These are phyloP conservation scores for Saimiri boliviensis DNA, from an alignment of 2,113 vertebrate species.

Conservation along the genomic window DNA sequence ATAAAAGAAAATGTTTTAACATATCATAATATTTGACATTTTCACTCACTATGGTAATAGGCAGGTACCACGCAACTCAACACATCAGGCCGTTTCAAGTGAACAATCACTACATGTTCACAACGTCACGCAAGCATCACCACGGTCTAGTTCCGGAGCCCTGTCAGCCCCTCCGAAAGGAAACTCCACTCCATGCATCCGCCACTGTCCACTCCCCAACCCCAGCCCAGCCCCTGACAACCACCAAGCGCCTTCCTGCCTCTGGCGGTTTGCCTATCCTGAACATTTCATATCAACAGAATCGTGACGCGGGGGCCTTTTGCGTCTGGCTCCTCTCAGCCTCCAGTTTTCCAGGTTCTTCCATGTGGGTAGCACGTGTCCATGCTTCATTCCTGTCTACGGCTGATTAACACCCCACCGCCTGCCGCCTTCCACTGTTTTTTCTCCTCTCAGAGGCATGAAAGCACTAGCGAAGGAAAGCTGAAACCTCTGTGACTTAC, in stretches of 20 bases:
- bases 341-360: fast-evolving
- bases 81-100: background rate
- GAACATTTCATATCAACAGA: fast-evolving
- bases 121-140: fast-evolving
- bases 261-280: fast-evolving
- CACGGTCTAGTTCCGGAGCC: fast-evolving
- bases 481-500: fast-evolving
- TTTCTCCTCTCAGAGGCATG: background rate
- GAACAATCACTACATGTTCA: no score
- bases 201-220: fast-evolving
- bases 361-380: fast-evolving
- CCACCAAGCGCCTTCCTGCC: fast-evolving
- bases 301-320: fast-evolving
- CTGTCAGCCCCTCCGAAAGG: background rate
- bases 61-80: no score
- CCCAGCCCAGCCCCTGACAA: background rate
- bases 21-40: background rate
- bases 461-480: background rate
- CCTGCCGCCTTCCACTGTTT: fast-evolving
- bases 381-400: fast-evolving
- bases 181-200: background rate
- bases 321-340: background rate
- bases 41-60: fast-evolving
- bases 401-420: fast-evolving
- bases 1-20: background rate